Conservation (phyloP, 2,888 invertebrate species). For the Urechis unicinctus region DNA sequence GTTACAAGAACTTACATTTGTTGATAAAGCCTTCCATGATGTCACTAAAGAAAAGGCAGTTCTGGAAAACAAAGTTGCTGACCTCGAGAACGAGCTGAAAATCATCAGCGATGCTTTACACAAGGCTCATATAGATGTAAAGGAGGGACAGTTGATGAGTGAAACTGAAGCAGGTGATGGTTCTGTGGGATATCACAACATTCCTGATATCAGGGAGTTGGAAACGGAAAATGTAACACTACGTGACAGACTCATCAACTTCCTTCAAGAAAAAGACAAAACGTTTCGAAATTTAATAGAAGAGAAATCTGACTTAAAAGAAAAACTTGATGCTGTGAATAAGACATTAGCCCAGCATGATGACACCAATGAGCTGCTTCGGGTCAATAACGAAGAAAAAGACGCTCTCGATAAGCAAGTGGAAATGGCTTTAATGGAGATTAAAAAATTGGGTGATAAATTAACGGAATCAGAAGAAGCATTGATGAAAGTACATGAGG, state of each 20-base stretch:
- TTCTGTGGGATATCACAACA: neutral
- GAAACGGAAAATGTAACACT: neutral
- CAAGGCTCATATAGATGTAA: too few relatives aligned
- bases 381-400: neutral
- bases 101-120: neutral
- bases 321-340: neutral
- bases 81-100: neutral
- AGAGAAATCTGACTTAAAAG: neutral
- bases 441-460: too few relatives aligned
- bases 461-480: too few relatives aligned
- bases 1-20: slow-evolving; percentile 4
- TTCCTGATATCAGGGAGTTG: too few relatives aligned
- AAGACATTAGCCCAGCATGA: too few relatives aligned
- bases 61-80: neutral
- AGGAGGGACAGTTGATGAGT: neutral
- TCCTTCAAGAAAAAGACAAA: neutral
- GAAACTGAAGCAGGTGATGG: neutral
- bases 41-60: neutral
- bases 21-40: slow-evolving; percentile 7
- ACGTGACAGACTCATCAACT: neutral
- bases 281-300: neutral
- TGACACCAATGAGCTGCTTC: neutral
- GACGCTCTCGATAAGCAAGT: neutral
- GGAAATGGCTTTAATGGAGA: too few relatives aligned
- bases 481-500: too few relatives aligned